A percentile compares a stretch with the other conserved stretches of the same genome.
Conservation (phyloP, 2,888 invertebrate species). For the Anthoptus insignis region DNA sequence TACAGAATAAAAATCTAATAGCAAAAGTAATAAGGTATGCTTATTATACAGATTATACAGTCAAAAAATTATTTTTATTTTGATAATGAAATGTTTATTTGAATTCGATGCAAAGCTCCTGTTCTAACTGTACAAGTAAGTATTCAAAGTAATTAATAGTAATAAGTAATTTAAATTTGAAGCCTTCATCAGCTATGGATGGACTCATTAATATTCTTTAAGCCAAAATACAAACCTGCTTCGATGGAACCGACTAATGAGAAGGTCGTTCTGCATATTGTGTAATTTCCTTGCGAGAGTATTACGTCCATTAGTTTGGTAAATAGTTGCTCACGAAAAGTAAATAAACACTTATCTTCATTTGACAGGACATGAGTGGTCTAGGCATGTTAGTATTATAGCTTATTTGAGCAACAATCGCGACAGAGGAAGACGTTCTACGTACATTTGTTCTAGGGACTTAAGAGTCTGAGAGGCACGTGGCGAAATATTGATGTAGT, state of each 20-base stretch:
- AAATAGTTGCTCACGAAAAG: slow-evolving; percentile 15
- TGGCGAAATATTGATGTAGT: too few relatives aligned
- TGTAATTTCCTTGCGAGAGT: slow-evolving; percentile 12
- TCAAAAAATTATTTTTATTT: too few relatives aligned
- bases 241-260: background rate
- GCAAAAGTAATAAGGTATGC: too few relatives aligned
- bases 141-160: background rate
- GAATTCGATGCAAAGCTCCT: too few relatives aligned
- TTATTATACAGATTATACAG: too few relatives aligned
- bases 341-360: slow-evolving; percentile 17
- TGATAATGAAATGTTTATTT: too few relatives aligned
- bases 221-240: background rate
- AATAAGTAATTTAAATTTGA: background rate
- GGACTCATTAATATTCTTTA: background rate
- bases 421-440: too few relatives aligned
- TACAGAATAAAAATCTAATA: too few relatives aligned
- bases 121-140: background rate
- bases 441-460: too few relatives aligned
- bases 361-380: background rate
- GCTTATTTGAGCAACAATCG: slow-evolving; percentile 1
- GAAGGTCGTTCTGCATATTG: background rate
- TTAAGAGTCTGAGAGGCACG: too few relatives aligned
- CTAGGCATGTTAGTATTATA: background rate
- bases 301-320: slow-evolving; percentile 25
- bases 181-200: background rate